A percentile compares a stretch with the other conserved stretches of the same genome.
Evolutionary conservation across 2,888 invertebrate genomes (phyloP).

Genomic region (Glaucopsyche alexis): DNA sequence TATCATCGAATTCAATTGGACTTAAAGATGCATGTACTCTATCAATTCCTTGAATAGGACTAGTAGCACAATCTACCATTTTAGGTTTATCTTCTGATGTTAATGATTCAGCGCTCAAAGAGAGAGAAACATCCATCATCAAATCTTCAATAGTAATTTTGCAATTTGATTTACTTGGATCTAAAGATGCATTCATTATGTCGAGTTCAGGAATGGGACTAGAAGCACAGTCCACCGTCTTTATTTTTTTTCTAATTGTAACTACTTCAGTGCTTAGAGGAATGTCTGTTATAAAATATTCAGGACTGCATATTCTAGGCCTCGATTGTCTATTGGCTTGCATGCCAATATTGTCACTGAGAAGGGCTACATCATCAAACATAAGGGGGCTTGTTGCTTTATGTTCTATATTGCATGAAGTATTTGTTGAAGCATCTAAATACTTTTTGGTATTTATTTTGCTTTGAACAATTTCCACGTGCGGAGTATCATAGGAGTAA

Average conservation of each 20-base stretch:
- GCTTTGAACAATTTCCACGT: constrained; percentile 34
- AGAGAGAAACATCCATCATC: constrained; percentile 21
- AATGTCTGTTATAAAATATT: constrained; percentile 38
- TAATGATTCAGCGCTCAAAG: neutral
- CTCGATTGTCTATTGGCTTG: neutral
- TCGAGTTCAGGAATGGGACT: constrained; percentile 3
- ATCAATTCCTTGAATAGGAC: constrained; percentile 12
- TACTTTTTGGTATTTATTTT: constrained; percentile 34
- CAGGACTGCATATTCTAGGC: constrained; percentile 49
- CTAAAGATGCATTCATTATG: neutral
- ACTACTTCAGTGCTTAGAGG: constrained; percentile 23
- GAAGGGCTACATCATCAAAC: constrained; percentile 36
- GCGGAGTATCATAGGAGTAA: constrained; percentile 46
- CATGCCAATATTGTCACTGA: constrained; percentile 27
- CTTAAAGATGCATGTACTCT: constrained; percentile 10
- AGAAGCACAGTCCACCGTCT: constrained; percentile 9
- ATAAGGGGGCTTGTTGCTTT: constrained; percentile 42
- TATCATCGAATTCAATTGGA: constrained; percentile 24
- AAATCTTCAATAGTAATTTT: constrained; percentile 40
- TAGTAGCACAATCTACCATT: constrained; percentile 17
- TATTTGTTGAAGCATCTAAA: constrained; percentile 40
- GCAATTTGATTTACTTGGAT: neutral
- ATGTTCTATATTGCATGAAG: constrained; percentile 36
- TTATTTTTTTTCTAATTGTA: constrained; percentile 7
- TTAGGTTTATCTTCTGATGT: neutral